Conservation (phyloP, 2,113 vertebrate genomes). For the Leucoraja erinaceus region DNA sequence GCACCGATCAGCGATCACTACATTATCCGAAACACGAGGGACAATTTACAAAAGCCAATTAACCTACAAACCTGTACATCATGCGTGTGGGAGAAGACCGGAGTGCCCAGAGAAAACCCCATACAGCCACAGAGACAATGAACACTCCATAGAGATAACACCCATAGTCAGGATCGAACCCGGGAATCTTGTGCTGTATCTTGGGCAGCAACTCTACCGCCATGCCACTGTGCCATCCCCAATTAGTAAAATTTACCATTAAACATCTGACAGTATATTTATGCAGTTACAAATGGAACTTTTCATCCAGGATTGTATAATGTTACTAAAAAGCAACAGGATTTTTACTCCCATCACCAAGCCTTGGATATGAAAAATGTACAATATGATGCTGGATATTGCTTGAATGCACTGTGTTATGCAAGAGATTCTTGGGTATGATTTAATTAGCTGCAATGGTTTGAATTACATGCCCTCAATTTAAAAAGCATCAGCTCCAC, state of each 20-base stretch:
- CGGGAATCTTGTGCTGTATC: too few relatives aligned
- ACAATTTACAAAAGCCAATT: too few relatives aligned
- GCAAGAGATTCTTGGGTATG: background rate
- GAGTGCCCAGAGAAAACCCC: too few relatives aligned
- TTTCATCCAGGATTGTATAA: background rate
- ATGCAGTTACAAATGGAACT: background rate
- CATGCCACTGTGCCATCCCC: too few relatives aligned
- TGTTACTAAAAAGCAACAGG: background rate
- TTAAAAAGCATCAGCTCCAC: background rate
- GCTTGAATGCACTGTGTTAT: background rate
- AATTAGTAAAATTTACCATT: background rate
- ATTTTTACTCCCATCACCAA: background rate
- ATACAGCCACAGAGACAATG: too few relatives aligned
- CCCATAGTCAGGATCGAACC: too few relatives aligned
- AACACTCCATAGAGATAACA: too few relatives aligned
- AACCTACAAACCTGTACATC: too few relatives aligned
- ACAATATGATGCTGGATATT: background rate
- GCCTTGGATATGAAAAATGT: background rate
- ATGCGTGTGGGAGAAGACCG: too few relatives aligned
- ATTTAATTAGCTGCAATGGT: background rate
- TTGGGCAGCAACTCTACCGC: too few relatives aligned
- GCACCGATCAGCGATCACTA: too few relatives aligned
- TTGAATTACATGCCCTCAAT: background rate
- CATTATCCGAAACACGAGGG: too few relatives aligned
- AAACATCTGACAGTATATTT: background rate